Base-by-base conservation (phyloP, 2,797 vertebrate genomes). In the Eupleurogrammus muticus region DNA sequence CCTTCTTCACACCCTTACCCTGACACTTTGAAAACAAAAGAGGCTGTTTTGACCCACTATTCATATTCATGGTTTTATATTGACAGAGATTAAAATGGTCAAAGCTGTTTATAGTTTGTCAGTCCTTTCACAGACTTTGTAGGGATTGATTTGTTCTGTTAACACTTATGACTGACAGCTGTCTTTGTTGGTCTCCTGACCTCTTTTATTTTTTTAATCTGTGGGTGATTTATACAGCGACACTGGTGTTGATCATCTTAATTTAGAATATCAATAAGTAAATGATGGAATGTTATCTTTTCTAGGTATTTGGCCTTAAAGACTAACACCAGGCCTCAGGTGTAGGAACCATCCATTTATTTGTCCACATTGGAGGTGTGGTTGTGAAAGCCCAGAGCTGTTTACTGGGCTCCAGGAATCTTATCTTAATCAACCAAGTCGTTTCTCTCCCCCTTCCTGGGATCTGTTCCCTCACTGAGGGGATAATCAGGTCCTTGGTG, bases 1-100 rank as follows among this genome's bases (percentile, higher is more conserved):
- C 70, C 69, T 40, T 66, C 76, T 63, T 66, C 60, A 75, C 52
- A 59, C 70, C 59, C 73, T 79, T 75, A 76, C 79, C 84, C 69
- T 77, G 28, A 40, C 2, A 36, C 51, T 54, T 16, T 9, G 42
- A 38, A 69, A 54, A 16, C 46, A 66, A 66, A 50, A 6, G n/a
- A n/a, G 32, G 7, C 50, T 32, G n/a, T 46, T 68, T 70, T 57
- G 47, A 69, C 36, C 47, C 35, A 61, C 51, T 55, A 12, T 34
- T 17, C 36, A 23, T 34, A 34, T 40, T 52, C 19, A 49, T 40
- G 8, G 9, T 16, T 24, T 19, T 21, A 48, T 20, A 56, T 24
- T 57, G 32, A 38, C 36, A 65, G 49, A 17, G 0, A 57, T 34
- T 12, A 5, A 35, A 49, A 42, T 10, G 19, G 8, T 38, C 38